Percentiles rank a stretch among this genome's conserved stretches.
These are phyloP conservation scores for Magallana nippona DNA, from an alignment of 2,888 invertebrate genomes.

Conservation along the genomic window DNA sequence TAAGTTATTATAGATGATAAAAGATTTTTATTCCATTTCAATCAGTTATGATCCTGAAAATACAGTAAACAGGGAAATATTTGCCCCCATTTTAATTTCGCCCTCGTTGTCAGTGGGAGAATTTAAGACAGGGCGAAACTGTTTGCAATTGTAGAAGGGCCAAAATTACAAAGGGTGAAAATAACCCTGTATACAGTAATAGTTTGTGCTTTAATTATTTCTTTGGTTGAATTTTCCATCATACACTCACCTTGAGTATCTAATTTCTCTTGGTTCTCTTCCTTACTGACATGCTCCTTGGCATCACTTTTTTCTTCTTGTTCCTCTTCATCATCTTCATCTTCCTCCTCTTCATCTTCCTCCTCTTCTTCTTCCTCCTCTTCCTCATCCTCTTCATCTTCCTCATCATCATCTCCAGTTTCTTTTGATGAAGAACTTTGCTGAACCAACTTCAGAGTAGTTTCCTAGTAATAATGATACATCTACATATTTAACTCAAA, in stretches of 20 bases:
- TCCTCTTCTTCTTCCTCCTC: conserved; percentile 59
- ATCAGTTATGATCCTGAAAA: too few relatives aligned
- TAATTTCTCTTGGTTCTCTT: conserved; percentile 30
- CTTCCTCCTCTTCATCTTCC: conserved; percentile 55
- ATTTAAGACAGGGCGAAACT: too few relatives aligned
- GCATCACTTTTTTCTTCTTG: conserved; percentile 43
- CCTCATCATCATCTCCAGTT: conserved; percentile 52
- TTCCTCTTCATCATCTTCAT: conserved; percentile 55
- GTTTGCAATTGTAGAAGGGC: too few relatives aligned
- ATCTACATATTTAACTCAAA: background rate
- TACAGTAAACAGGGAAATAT: too few relatives aligned
- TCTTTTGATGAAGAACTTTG: conserved; percentile 42
- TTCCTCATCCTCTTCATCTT: conserved; percentile 55
- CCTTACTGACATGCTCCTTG: background rate
- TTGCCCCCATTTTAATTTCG: too few relatives aligned
- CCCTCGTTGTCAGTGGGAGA: too few relatives aligned
- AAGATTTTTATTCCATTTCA: too few relatives aligned
- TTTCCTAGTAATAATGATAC: conserved; percentile 55
- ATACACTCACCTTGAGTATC: background rate
- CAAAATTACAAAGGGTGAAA: too few relatives aligned
- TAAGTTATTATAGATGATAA: too few relatives aligned
- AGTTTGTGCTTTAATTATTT: too few relatives aligned
- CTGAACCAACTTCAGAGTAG: conserved; percentile 63
- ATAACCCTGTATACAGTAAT: too few relatives aligned
- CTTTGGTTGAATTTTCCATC: too few relatives aligned